These are phyloP conservation scores for Mormyrus lacerda DNA, from an alignment of 2,113 vertebrate genomes.

Conservation along the genomic window DNA sequence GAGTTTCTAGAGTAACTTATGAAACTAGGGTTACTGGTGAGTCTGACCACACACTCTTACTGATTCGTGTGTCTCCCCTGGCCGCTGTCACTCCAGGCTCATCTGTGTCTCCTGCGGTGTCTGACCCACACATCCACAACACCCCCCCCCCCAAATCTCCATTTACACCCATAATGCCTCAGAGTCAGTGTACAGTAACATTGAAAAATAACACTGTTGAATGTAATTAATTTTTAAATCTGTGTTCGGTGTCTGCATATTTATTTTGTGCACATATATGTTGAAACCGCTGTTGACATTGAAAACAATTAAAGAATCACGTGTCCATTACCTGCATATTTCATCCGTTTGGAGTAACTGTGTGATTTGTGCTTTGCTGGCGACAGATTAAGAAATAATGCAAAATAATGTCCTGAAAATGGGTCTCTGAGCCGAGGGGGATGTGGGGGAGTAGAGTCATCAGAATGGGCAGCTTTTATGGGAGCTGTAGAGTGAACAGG, in stretches of 20 bases:
- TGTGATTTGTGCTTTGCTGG: neutral
- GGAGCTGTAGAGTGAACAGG: neutral
- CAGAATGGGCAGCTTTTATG: neutral
- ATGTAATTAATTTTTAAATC: constrained; percentile 42
- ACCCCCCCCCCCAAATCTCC: neutral
- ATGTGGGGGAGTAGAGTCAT: neutral
- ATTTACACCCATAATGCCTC: neutral
- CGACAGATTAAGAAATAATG: neutral
- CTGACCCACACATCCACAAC: neutral
- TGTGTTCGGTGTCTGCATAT: neutral
- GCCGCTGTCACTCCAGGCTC: neutral
- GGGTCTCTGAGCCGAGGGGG: neutral
- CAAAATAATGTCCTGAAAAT: neutral
- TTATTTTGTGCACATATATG: neutral
- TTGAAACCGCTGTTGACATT: neutral
- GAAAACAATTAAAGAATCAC: neutral
- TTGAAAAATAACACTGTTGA: neutral
- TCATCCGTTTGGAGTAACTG: neutral
- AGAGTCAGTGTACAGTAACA: neutral
- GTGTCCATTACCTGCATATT: neutral
- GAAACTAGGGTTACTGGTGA: neutral
- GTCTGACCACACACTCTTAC: neutral
- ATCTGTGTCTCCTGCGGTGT: neutral
- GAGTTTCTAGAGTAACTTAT: too few species aligned
- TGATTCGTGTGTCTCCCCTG: neutral